Evolutionary conservation across 2,888 invertebrate species (phyloP).

Genomic region (Agrochola circellaris): DNA sequence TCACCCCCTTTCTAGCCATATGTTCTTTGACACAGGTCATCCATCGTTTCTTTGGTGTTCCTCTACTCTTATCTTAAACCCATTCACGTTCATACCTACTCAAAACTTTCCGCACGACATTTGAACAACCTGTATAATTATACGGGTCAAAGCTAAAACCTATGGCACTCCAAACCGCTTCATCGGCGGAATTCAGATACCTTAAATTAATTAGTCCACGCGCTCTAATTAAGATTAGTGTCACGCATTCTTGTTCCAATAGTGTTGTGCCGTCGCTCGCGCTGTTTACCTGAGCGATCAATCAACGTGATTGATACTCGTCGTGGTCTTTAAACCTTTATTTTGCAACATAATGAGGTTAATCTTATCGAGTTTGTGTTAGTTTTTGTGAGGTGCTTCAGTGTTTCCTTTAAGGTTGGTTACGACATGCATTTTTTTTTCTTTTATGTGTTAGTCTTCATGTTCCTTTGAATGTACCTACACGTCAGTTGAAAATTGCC

Average conservation of each 20-base stretch:
- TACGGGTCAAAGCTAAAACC: constrained; percentile 43
- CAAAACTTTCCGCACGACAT: neutral
- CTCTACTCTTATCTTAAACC: neutral
- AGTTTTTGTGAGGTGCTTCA: constrained; percentile 59
- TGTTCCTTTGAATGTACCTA: neutral
- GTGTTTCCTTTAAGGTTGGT: constrained; percentile 50
- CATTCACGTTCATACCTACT: neutral
- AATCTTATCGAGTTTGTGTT: constrained; percentile 66
- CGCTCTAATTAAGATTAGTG: constrained; percentile 75
- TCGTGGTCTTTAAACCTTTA: constrained; percentile 73
- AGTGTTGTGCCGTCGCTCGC: constrained; percentile 71
- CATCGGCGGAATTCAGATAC: constrained; percentile 60
- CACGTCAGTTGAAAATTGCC: neutral
- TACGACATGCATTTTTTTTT: constrained; percentile 20
- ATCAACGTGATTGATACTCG: constrained; percentile 85
- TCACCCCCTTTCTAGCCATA: neutral
- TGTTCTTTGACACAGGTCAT: neutral
- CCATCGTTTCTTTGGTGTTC: neutral
- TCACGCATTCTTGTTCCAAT: constrained; percentile 78
- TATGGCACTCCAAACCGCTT: constrained; percentile 39
- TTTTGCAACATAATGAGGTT: constrained; percentile 74
- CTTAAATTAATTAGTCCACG: constrained; percentile 74
- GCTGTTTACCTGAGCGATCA: constrained; percentile 74
- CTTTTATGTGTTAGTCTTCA: neutral
- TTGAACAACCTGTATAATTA: constrained; percentile 20